Base-by-base conservation (phyloP, 2,113 vertebrate genomes). In the Oxyruncus cristatus region DNA sequence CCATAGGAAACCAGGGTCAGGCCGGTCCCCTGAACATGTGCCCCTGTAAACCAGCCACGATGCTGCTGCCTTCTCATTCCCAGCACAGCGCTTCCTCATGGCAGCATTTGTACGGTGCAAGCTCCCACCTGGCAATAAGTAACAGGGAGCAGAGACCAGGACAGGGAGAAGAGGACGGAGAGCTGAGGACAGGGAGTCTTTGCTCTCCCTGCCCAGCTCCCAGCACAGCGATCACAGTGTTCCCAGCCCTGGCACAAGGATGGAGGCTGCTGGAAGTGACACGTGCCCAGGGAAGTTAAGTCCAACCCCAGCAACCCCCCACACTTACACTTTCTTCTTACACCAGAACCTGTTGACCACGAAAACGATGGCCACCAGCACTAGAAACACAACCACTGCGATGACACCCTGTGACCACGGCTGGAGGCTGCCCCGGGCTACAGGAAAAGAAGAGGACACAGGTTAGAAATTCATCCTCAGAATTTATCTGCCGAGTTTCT, bases 331-430 rank as follows among this genome's bases (percentile, higher is more conserved):
- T 93, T 97, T 93, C 13, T 96, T 24, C 86, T 95, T 97, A 23
- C 96, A 97, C 96, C 96, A 97, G 33, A 95, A 91, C 86, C 62
- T 97, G 46, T 97, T 96, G 83, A 97, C 86, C 61, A 92, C 44
- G 0, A 97, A 96, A 32, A 28, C 89, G 0, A 97, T 89, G 80
- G 95, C 96, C 76, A 97, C 96, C 83, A 97, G 86, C 65, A 78
- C 89, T 2, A 97, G 96, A 22, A 97, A 97, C 2, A 97, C 96
- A 27, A 27, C 86, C 76, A 95, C 96, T 7, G 96, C 96, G 0
- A 97, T 97, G 94, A 97, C 93, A 21, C 95, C 96, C 37, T 96
- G 96, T 0, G 87, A 91, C 96, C 96, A 97, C 0, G 95, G 96
- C 86, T 97, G 96, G 39, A 97, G 89, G 5, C 12, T 81, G 65